These are phyloP conservation scores for Tipula vernalis DNA, from an alignment of 2,888 invertebrate species.

Conservation along the genomic window DNA sequence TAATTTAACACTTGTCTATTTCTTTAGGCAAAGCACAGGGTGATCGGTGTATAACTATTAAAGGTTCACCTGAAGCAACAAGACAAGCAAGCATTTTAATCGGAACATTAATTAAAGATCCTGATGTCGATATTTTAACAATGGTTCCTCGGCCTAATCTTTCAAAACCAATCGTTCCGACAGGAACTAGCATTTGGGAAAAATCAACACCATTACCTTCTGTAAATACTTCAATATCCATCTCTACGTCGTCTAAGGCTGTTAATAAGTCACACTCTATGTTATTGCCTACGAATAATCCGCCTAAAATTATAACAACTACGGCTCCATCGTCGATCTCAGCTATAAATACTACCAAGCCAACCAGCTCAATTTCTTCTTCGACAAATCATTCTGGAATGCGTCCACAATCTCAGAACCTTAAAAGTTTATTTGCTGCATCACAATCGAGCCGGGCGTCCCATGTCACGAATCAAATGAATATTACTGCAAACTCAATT, in stretches of 20 bases:
- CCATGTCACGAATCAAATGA: neutral
- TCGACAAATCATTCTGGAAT: neutral
- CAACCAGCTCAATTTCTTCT: neutral
- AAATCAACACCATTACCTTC: conserved; percentile 13
- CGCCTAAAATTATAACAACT: neutral
- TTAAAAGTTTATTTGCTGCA: conserved; percentile 11
- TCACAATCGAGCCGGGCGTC: neutral
- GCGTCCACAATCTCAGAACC: conserved; percentile 23
- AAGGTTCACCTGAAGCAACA: conserved; percentile 83
- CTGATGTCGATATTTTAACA: conserved; percentile 79
- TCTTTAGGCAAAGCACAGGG: conserved; percentile 61
- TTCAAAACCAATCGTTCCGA: neutral
- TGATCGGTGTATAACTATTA: conserved; percentile 89
- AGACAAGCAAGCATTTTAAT: conserved; percentile 88
- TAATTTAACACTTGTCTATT: neutral
- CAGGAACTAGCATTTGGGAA: conserved; percentile 15
- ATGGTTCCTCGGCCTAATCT: conserved; percentile 50
- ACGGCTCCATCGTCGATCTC: conserved; percentile 6
- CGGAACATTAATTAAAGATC: conserved; percentile 84
- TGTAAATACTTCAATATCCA: neutral
- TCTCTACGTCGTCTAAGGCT: neutral
- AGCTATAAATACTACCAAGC: conserved; percentile 1
- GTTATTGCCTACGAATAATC: neutral
- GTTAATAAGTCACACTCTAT: neutral
- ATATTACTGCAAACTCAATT: conserved; percentile 20